These are phyloP conservation scores for Rhagologus leucostigma DNA, from an alignment of 2,113 vertebrate species.

Conservation along the genomic window DNA sequence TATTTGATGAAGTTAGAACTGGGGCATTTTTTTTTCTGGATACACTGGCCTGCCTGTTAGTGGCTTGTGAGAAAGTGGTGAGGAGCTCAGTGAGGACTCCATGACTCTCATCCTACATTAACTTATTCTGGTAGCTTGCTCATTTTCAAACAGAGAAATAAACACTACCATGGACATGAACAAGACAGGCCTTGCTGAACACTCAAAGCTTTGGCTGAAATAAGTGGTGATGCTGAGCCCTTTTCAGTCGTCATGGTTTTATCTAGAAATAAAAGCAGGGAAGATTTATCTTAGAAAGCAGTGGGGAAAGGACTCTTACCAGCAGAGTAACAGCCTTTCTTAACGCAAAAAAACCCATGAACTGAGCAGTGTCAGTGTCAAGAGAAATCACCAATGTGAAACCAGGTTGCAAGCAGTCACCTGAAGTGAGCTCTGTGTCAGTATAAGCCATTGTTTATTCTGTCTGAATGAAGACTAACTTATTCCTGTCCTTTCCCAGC, in stretches of 20 bases:
- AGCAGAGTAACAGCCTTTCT: neutral
- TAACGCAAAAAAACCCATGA: neutral
- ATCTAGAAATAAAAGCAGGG: neutral
- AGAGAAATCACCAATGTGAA: neutral
- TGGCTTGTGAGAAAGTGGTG: neutral
- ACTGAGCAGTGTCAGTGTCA: neutral
- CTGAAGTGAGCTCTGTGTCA: neutral
- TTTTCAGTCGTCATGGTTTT: neutral
- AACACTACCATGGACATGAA: neutral
- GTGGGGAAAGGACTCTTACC: neutral
- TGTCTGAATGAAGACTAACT: neutral
- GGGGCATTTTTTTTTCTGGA: neutral
- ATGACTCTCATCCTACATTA: neutral
- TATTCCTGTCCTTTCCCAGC: neutral
- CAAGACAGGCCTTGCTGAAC: neutral
- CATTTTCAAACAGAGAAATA: neutral
- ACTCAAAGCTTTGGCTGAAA: neutral
- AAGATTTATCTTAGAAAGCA: neutral
- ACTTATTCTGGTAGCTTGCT: neutral
- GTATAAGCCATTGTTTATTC: neutral
- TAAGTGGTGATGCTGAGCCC: neutral
- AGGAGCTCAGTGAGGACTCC: neutral
- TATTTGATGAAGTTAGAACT: neutral
- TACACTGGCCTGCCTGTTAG: neutral
- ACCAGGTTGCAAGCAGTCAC: neutral